Evolutionary conservation across 2,113 vertebrate genomes (phyloP), one percentile per base, ranked within the genome.

Genomic region (Scophthalmus maximus): DNA sequence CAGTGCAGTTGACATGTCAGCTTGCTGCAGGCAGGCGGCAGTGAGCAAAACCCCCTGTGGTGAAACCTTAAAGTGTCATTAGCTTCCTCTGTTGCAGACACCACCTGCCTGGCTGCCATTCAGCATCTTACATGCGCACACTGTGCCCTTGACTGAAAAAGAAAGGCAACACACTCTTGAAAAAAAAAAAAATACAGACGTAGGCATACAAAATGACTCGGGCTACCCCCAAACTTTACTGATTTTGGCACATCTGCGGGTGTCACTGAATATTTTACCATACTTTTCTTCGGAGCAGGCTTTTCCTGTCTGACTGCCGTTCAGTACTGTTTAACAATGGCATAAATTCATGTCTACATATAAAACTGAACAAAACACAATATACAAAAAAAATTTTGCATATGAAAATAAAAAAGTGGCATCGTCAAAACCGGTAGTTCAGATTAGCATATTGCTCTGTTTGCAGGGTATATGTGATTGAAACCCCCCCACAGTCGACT

Each of bases 1-100:
- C 68, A 26, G 53, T 34, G 59, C 65, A 61, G 85, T 69, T 78
- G 85, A 83, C 89, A 79, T 76, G 87, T 80, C 81, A 29, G 73
- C 29, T 3, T 62, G 73, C 80, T 62, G 71, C 79, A 77, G 81
- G 71, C 75, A 18, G 77, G 62, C 53, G 25, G 67, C 74, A 42
- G 64, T 8, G 62, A 81, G 82, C 74, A 60, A 42, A 70, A 3
- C 81, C 82, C 69, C 87, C 83, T 29, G 77, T 27, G 36, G 85
- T 64, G 85, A 83, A 83, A 87, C 85, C 85, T 86, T 84, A 81
- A 79, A 82, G 82, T 82, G 83, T 85, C 80, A 86, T 88, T 89
- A 88, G 69, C 47, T 68, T 72, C 80, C 64, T 81, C 56, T 69
- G 76, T 64, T 69, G 75, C 77, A 71, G 81, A 75, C 68, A 47